A percentile compares a stretch with the other conserved stretches of the same genome.
These are phyloP conservation scores for Verasper variegatus DNA, from an alignment of 2,113 vertebrate genomes.

Conservation along the genomic window DNA sequence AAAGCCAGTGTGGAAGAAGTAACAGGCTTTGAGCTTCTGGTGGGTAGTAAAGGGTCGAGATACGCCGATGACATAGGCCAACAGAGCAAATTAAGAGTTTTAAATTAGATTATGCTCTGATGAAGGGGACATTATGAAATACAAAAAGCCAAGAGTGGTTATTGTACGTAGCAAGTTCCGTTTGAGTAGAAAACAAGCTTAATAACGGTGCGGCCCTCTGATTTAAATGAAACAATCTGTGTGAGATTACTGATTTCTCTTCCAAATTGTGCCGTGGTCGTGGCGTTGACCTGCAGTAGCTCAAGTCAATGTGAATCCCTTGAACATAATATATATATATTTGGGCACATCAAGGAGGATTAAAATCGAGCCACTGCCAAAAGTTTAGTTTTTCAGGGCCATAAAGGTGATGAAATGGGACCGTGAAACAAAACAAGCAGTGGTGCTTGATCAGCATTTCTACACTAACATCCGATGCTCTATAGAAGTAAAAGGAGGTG, in stretches of 20 bases:
- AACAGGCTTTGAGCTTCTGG: background rate
- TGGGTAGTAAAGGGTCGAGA: too few relatives aligned
- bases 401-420: conserved; percentile 35
- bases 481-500: background rate
- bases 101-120: background rate
- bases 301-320: background rate
- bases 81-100: background rate
- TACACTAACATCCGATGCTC: background rate
- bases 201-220: too few relatives aligned
- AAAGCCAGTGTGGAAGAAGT: background rate
- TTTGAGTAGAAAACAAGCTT: too few relatives aligned
- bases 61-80: background rate
- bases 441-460: background rate
- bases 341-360: conserved; percentile 27
- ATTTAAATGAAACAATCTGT: background rate
- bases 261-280: background rate
- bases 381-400: background rate
- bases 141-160: too few relatives aligned
- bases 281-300: background rate
- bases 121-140: background rate
- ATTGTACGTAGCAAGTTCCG: too few relatives aligned
- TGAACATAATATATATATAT: conserved; percentile 20
- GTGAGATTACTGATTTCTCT: background rate
- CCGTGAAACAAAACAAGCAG: background rate
- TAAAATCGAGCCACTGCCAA: conserved; percentile 8